Conservation (phyloP, 1,140 invertebrate species). For the Andrena cerasifolii region DNA sequence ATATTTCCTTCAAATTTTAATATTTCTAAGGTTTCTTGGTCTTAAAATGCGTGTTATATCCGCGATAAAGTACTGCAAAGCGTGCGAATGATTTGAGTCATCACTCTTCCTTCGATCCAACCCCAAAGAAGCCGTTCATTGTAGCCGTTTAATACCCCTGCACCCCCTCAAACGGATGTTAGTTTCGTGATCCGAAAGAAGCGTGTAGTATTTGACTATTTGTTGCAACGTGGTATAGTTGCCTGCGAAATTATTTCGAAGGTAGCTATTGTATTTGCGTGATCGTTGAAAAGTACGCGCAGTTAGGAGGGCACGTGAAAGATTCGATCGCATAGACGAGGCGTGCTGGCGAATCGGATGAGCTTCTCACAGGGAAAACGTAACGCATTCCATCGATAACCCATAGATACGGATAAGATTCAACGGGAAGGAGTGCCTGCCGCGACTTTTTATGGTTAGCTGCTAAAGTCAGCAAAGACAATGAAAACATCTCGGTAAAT, state of each 20-base stretch:
- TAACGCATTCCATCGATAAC: slow-evolving; percentile 36
- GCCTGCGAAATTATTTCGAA: background rate
- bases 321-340: background rate
- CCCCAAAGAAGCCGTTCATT: too few species aligned
- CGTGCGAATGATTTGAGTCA: too few species aligned
- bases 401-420: slow-evolving; percentile 39
- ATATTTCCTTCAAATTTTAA: too few species aligned
- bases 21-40: too few species aligned
- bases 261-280: background rate
- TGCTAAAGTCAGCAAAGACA: slow-evolving; percentile 70
- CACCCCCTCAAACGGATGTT: too few species aligned
- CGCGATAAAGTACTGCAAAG: too few species aligned
- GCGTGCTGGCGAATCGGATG: slow-evolving; percentile 46
- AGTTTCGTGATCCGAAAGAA: too few species aligned
- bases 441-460: slow-evolving; percentile 62
- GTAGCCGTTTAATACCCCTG: too few species aligned
- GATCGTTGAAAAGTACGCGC: background rate
- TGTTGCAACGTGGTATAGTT: too few species aligned
- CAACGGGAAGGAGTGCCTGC: slow-evolving; percentile 16
- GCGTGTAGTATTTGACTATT: too few species aligned
- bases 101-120: too few species aligned
- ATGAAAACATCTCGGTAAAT: slow-evolving; percentile 80
- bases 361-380: slow-evolving; percentile 23
- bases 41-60: too few species aligned
- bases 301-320: background rate